Percentiles rank a stretch among this genome's conserved stretches.
phyloP scores from a whole-genome alignment of 2,888 invertebrate genomes.

The Microchrysa polita region DNA sequence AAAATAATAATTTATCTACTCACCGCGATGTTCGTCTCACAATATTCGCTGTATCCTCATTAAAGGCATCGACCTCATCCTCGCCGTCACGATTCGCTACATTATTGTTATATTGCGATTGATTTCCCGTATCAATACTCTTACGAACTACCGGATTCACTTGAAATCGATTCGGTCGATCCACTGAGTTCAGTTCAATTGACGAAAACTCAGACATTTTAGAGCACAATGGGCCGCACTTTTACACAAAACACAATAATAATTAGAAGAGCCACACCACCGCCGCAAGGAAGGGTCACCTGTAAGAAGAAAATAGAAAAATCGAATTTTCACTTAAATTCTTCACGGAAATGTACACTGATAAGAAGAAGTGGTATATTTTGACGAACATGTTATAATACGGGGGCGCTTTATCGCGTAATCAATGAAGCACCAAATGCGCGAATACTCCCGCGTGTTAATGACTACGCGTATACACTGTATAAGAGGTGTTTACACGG shows the following conservation, averaged over 20 bases:
- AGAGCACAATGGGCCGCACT: neutral
- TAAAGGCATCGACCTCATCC: slow-evolving; percentile 62
- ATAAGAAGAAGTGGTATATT: slow-evolving; percentile 30
- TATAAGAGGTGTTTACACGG: neutral
- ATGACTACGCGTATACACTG: too few relatives aligned
- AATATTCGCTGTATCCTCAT: slow-evolving; percentile 60
- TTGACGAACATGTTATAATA: slow-evolving; percentile 9
- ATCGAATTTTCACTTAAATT: slow-evolving; percentile 31
- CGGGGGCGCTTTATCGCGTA: neutral
- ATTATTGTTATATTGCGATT: slow-evolving; percentile 60
- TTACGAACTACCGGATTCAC: slow-evolving; percentile 64
- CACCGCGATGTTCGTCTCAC: slow-evolving; percentile 59
- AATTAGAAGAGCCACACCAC: too few relatives aligned
- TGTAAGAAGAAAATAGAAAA: slow-evolving; percentile 10
- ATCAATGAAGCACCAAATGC: neutral
- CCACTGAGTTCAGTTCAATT: slow-evolving; percentile 62
- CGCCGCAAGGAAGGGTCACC: too few relatives aligned
- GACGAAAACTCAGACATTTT: slow-evolving; percentile 61
- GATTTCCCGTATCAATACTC: slow-evolving; percentile 54
- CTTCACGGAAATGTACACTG: slow-evolving; percentile 4
- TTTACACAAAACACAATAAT: neutral
- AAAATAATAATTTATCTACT: too few relatives aligned
- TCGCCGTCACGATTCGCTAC: slow-evolving; percentile 61
- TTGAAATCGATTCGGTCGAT: slow-evolving; percentile 64
- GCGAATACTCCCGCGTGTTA: neutral